phyloP scores from a whole-genome alignment of 2,888 invertebrate species.

The Monopis laevigella region DNA sequence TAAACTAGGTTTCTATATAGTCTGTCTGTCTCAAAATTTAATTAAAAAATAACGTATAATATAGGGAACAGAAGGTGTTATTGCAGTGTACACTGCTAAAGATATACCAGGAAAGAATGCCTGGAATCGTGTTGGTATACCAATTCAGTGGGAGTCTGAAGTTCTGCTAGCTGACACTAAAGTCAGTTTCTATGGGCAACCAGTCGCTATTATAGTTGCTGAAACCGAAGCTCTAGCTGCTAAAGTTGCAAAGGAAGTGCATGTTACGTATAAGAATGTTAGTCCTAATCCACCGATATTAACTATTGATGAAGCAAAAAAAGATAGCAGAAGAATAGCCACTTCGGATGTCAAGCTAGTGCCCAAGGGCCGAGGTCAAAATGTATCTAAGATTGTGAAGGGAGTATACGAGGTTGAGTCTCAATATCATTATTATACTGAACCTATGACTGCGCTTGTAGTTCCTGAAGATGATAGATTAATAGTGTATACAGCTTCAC shows the following conservation, averaged over 20 bases:
- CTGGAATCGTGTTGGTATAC: constrained; percentile 43
- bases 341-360: constrained; percentile 28
- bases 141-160: constrained; percentile 45
- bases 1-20: neutral
- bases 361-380: constrained; percentile 35
- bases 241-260: constrained; percentile 64
- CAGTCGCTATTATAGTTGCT: constrained; percentile 76
- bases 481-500: constrained; percentile 71
- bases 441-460: constrained; percentile 72
- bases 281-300: constrained; percentile 35
- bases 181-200: constrained; percentile 73
- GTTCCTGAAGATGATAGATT: constrained; percentile 74
- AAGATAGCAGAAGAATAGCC: constrained; percentile 39
- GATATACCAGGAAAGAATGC: constrained; percentile 76
- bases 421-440: constrained; percentile 82
- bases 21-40: neutral
- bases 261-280: constrained; percentile 62
- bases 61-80: constrained; percentile 71
- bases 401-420: constrained; percentile 69
- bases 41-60: neutral
- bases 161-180: constrained; percentile 60
- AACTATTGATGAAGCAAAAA: constrained; percentile 42
- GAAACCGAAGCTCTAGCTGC: constrained; percentile 62
- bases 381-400: constrained; percentile 50
- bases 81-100: constrained; percentile 69